phyloP scores from a whole-genome alignment of 2,888 invertebrate species.

The Hirtodrosophila histrioides region DNA sequence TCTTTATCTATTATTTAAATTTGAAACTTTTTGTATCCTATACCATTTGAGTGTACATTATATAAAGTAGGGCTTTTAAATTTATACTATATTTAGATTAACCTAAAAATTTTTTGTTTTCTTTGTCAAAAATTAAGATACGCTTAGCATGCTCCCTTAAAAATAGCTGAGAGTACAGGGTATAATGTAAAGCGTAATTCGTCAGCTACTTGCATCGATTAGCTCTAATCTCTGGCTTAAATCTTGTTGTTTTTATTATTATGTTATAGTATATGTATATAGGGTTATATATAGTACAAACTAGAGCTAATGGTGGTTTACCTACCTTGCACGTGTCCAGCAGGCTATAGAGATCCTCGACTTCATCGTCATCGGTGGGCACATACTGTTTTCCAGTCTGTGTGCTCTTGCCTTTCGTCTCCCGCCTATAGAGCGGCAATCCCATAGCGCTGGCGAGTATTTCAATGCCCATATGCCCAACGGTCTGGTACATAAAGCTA shows the following conservation, averaged over 20 bases:
- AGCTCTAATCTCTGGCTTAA: conserved; percentile 19
- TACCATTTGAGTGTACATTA: no score
- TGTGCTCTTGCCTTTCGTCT: conserved; percentile 93
- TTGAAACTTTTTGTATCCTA: no score
- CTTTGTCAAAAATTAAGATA: no score
- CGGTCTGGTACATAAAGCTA: conserved; percentile 99
- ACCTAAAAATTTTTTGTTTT: no score
- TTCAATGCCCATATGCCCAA: conserved; percentile 97
- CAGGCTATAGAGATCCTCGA: conserved; percentile 96
- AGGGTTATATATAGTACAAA: neutral
- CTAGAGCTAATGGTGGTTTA: neutral
- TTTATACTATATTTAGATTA: no score
- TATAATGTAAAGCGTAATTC: no score
- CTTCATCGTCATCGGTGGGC: conserved; percentile 95
- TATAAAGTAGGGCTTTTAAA: no score
- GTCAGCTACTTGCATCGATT: conserved; percentile 20
- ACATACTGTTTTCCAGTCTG: conserved; percentile 91
- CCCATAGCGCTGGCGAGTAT: conserved; percentile 97
- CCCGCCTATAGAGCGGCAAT: conserved; percentile 93
- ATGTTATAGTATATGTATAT: no score
- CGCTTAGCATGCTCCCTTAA: no score
- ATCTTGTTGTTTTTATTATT: conserved; percentile 6
- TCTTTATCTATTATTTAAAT: no score
- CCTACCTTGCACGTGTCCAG: conserved; percentile 85
- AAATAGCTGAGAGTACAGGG: no score